Evolutionary conservation across 2,797 vertebrate species (phyloP).

Genomic region (Diplodus sargus): DNA sequence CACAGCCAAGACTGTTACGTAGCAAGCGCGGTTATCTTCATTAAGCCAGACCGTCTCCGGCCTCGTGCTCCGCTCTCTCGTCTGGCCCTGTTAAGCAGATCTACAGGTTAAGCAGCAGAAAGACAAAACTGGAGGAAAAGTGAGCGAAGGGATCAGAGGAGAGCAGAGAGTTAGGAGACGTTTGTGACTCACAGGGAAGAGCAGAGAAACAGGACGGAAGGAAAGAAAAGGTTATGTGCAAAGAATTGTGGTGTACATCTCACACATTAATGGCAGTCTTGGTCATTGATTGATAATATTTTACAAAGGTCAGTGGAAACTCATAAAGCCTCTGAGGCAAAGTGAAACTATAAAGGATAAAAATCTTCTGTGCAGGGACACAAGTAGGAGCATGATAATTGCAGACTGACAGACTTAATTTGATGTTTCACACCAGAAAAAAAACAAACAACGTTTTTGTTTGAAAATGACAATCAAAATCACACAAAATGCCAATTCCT

Average conservation of each 20-base stretch:
- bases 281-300: conserved; percentile 6
- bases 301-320: not conserved
- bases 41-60: conserved; percentile 65
- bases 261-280: not conserved
- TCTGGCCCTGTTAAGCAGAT: conserved; percentile 73
- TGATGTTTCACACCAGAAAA: not conserved
- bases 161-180: not conserved
- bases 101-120: conserved; percentile 65
- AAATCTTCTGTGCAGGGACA: not conserved
- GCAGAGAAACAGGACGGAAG: not conserved
- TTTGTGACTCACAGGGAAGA: not conserved
- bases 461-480: not conserved
- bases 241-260: not conserved
- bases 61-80: conserved; percentile 51
- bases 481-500: too few relatives aligned
- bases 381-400: conserved; percentile 9
- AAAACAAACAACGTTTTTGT: not conserved
- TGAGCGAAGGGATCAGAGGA: conserved; percentile 45
- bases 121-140: conserved; percentile 58
- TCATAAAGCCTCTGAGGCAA: not conserved
- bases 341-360: not conserved
- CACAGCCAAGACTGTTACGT: conserved; percentile 46
- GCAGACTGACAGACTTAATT: conserved; percentile 16
- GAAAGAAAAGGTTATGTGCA: not conserved
- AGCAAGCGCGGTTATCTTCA: conserved; percentile 69